Conservation (phyloP, 2,888 invertebrate genomes). For the Carterocephalus palaemon region DNA sequence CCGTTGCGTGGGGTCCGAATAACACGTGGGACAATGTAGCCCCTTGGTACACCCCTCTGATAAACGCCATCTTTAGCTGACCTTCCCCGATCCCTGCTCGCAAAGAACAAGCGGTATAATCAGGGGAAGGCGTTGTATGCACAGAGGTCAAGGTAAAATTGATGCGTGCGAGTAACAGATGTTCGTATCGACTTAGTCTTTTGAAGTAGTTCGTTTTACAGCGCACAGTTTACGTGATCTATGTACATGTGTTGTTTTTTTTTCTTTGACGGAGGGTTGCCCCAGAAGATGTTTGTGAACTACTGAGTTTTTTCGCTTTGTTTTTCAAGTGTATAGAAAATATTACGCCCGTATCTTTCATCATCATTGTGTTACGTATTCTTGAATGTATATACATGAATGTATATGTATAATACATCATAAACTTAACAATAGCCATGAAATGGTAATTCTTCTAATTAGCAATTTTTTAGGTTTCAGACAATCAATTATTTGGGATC, state of each 20-base stretch:
- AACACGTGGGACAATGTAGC: constrained; percentile 57
- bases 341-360: no score
- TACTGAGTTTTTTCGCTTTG: constrained; percentile 19
- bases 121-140: constrained; percentile 22
- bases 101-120: constrained; percentile 12
- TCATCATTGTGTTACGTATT: no score
- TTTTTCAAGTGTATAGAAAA: no score
- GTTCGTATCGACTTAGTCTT: constrained; percentile 52
- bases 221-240: constrained; percentile 37
- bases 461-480: no score
- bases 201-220: constrained; percentile 57
- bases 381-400: no score
- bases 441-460: no score
- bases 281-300: constrained; percentile 18
- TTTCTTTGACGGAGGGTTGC: constrained; percentile 28
- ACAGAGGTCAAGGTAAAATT: constrained; percentile 38
- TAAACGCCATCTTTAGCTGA: constrained; percentile 8
- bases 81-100: constrained; percentile 2
- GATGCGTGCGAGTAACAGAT: constrained; percentile 52
- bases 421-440: no score
- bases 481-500: no score
- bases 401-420: no score
- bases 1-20: constrained; percentile 67
- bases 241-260: constrained; percentile 36
- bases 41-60: constrained; percentile 25